phyloP scores from a whole-genome alignment of 35 echinoderm and acorn worm genomes.

The Heliocidaris tuberculata region DNA sequence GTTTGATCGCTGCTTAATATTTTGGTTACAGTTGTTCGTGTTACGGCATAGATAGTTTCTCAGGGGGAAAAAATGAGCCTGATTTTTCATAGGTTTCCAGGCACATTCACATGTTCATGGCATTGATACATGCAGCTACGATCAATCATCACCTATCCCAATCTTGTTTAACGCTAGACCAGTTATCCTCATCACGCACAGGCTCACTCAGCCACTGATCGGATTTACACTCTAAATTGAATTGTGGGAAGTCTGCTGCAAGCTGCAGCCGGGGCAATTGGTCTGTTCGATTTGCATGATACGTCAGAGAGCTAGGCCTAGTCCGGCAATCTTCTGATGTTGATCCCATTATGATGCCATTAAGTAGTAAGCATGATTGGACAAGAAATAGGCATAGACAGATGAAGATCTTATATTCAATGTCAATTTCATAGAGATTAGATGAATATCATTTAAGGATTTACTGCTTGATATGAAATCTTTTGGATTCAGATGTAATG shows the following conservation, averaged over 20 bases:
- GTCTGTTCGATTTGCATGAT: not conserved
- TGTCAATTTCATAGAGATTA: not conserved
- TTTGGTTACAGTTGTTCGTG: not conserved
- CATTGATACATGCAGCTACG: not conserved
- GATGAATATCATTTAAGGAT: not conserved
- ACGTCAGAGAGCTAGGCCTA: not conserved
- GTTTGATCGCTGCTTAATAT: no score
- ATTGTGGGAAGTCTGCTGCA: not conserved
- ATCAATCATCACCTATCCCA: not conserved
- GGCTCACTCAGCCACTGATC: not conserved
- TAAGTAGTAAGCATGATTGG: not conserved
- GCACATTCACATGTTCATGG: not conserved
- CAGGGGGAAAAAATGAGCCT: not conserved
- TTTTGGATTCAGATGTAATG: not conserved
- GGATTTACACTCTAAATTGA: not conserved
- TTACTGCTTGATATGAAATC: not conserved
- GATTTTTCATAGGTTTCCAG: not conserved
- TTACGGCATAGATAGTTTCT: not conserved
- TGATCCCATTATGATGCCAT: not conserved
- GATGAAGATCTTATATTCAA: not conserved
- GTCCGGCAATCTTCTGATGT: not conserved
- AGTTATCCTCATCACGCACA: not conserved
- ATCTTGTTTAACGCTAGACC: constrained; percentile 16
- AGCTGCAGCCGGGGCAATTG: not conserved
- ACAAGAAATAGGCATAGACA: not conserved